A percentile compares a stretch with the other conserved stretches of the same genome.
These are phyloP conservation scores for Yponomeuta evonymella DNA, from an alignment of 2,888 invertebrate genomes.

Conservation along the genomic window DNA sequence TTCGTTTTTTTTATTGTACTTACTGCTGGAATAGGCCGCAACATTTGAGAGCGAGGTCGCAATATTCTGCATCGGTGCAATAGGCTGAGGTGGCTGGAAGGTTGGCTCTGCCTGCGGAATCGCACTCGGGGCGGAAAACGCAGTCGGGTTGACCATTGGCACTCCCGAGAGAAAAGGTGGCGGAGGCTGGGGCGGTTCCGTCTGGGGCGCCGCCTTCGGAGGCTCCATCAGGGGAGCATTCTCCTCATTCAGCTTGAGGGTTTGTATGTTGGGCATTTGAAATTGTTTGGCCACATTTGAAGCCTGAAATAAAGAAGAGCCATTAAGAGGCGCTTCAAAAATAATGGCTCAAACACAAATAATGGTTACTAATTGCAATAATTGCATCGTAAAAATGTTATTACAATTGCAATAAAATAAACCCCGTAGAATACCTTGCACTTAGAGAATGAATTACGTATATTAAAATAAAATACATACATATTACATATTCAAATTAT, in stretches of 20 bases:
- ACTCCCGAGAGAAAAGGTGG: conserved; percentile 70
- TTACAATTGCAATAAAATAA: too few species aligned
- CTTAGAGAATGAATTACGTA: too few species aligned
- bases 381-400: too few species aligned
- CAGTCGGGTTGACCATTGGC: conserved; percentile 67
- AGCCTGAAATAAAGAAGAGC: not conserved
- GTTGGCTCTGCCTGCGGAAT: conserved; percentile 25
- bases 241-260: conserved; percentile 47
- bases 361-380: too few species aligned
- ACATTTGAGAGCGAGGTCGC: conserved; percentile 60
- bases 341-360: too few species aligned
- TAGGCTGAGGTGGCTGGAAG: conserved; percentile 27
- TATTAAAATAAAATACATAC: too few species aligned
- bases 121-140: conserved; percentile 32
- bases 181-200: conserved; percentile 31
- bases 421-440: too few species aligned
- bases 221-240: conserved; percentile 41
- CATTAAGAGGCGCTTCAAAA: too few species aligned
- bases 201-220: conserved; percentile 29
- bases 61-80: conserved; percentile 32
- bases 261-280: conserved; percentile 33
- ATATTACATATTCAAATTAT: too few species aligned
- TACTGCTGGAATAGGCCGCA: conserved; percentile 69
- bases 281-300: not conserved
- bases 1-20: conserved; percentile 33